Evolutionary conservation across 1,140 invertebrate genomes (phyloP).

Genomic region (Dolichoris vasculosae): DNA sequence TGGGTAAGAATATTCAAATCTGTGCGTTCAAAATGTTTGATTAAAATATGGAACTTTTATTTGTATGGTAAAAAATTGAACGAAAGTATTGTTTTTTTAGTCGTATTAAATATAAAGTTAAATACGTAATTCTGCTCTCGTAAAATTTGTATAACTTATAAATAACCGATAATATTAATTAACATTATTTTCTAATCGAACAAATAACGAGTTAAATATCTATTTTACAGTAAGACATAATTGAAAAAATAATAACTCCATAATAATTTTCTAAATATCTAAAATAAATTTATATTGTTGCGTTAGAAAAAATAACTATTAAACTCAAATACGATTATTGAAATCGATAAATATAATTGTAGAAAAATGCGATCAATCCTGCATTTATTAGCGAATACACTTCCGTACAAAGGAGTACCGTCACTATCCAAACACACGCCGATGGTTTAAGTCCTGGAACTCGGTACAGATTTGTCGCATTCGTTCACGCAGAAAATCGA

Average conservation of each 20-base stretch:
- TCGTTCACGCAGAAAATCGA: not conserved
- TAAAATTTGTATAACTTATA: no score
- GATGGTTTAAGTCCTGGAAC: slow-evolving; percentile 40
- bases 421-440: not conserved
- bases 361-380: slow-evolving; percentile 4
- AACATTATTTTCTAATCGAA: no score
- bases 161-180: no score
- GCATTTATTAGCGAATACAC: not conserved
- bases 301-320: not conserved
- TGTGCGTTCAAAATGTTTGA: no score
- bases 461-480: not conserved
- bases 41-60: no score
- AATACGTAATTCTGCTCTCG: no score
- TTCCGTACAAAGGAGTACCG: not conserved
- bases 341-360: not conserved
- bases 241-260: no score
- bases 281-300: not conserved
- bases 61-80: no score
- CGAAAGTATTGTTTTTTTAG: no score
- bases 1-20: slow-evolving; percentile 31
- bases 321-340: not conserved
- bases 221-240: not conserved
- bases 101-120: no score
- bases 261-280: not conserved
- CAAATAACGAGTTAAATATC: no score